Percentiles rank a stretch among this genome's conserved stretches.
Evolutionary conservation across 2,797 vertebrate species (phyloP).

Genomic region (Sebastes flavidus): DNA sequence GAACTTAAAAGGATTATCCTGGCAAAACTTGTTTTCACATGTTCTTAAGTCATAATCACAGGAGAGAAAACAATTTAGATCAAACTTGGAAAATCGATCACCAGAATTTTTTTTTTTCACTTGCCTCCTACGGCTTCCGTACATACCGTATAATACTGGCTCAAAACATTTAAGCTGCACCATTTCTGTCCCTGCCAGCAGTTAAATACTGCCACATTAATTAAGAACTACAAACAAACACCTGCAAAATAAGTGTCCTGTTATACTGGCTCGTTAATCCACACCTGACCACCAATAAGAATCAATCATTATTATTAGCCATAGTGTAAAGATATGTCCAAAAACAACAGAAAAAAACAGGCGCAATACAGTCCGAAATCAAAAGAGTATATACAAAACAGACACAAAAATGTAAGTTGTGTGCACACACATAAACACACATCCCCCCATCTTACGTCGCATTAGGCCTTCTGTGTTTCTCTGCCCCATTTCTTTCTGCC

Average conservation of each 20-base stretch:
- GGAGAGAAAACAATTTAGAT: not conserved
- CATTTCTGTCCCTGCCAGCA: not conserved
- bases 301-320: not conserved
- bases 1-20: not conserved
- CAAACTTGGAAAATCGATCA: not conserved
- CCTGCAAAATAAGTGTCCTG: not conserved
- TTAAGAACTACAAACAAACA: not conserved
- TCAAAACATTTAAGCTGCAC: not conserved
- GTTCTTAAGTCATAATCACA: not conserved
- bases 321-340: not conserved
- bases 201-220: not conserved
- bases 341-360: not conserved
- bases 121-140: not conserved
- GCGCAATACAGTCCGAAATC: not conserved
- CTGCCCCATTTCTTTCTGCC: constrained; percentile 64
- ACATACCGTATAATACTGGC: not conserved
- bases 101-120: not conserved
- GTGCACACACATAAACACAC: not conserved
- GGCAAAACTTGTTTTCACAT: not conserved
- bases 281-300: not conserved
- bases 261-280: not conserved
- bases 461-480: constrained; percentile 35
- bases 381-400: not conserved
- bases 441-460: constrained; percentile 20
- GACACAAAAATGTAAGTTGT: not conserved